Percentiles rank a stretch among this genome's conserved stretches.
These are phyloP conservation scores for Champsocephalus esox DNA, from an alignment of 2,797 vertebrate genomes.

Conservation along the genomic window DNA sequence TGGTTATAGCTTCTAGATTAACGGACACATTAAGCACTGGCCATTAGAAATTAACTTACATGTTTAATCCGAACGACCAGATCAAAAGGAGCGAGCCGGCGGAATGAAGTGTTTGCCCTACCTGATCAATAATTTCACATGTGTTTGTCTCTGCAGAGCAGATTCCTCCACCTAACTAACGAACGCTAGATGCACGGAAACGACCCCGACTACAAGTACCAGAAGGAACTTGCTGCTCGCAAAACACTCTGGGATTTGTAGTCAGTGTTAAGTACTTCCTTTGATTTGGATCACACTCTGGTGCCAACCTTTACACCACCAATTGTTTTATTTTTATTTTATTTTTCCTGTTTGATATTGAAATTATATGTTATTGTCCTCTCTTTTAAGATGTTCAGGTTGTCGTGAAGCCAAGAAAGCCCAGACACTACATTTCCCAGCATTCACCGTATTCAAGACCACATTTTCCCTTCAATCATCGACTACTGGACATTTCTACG, in stretches of 20 bases:
- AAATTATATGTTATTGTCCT: not conserved
- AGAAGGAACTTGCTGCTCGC: not conserved
- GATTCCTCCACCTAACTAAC: constrained; percentile 82
- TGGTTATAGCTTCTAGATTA: constrained; percentile 21
- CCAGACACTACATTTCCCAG: constrained; percentile 47
- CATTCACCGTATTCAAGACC: not conserved
- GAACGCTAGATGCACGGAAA: constrained; percentile 70
- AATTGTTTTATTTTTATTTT: not conserved
- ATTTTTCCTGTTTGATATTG: rapidly evolving
- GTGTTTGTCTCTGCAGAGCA: constrained; percentile 81
- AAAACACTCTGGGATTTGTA: constrained; percentile 63
- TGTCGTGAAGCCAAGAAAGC: rapidly evolving
- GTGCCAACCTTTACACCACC: rapidly evolving
- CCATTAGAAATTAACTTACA: not conserved
- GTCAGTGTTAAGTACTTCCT: not conserved
- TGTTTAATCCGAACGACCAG: not conserved
- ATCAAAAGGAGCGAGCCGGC: constrained; percentile 5
- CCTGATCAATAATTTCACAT: constrained; percentile 86
- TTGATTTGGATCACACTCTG: not conserved
- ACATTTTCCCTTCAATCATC: not conserved
- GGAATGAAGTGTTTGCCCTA: constrained; percentile 64
- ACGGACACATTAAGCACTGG: constrained; percentile 3
- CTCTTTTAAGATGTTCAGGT: not conserved
- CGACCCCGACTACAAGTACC: constrained; percentile 76
- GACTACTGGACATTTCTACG: not conserved